Base-by-base conservation (phyloP, 2,888 invertebrate genomes). In the Bimastos eiseni region DNA sequence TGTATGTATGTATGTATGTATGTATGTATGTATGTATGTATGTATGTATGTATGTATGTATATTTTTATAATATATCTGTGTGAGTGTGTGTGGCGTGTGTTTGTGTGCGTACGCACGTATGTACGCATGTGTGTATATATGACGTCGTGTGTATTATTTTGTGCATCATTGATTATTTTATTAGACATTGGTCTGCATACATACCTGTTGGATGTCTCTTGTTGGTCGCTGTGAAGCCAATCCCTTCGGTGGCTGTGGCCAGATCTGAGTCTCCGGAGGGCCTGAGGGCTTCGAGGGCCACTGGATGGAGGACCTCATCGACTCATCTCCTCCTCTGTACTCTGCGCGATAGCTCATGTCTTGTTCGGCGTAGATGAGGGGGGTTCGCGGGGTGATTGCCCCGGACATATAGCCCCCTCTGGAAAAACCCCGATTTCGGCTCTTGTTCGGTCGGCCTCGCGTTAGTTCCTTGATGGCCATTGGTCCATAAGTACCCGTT, bases 401-500 rank as follows among this genome's bases (percentile, higher is more conserved):
- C 33, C 89, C 44, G 24, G 89, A 89, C 49, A 90, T 70, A 30
- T 11, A 89, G 30, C 88, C 30, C n/a, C 88, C 30, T 19, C 55
- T 38, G 21, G 84, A 89, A 19, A 83, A 89, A 30, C 49, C 41
- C n/a, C 91, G 49, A 37, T 88, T 91, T 24, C 90, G 49, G 34
- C 84, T 89, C 34, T 41, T 44, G 38, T 33, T 36, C 30, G 70
- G 86, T 36, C 88, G 88, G 36, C 91, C 90, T 44, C 91, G 90
- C 30, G 92, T 92, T 37, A 92, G 91, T 83, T 92, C 91, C 89
- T 91, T 92, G 83, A 92, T 37, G 5, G 92, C 92, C 83, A 88
- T 89, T 24, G 91, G 90, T 4, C 92, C 92, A 38, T 91, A 92
- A 21, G 92, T 92, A 15, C 92, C 92, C 4, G 92, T 91, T 41